Evolutionary conservation across 2,797 vertebrate genomes (phyloP).

Genomic region (Jordanella pulchra): DNA sequence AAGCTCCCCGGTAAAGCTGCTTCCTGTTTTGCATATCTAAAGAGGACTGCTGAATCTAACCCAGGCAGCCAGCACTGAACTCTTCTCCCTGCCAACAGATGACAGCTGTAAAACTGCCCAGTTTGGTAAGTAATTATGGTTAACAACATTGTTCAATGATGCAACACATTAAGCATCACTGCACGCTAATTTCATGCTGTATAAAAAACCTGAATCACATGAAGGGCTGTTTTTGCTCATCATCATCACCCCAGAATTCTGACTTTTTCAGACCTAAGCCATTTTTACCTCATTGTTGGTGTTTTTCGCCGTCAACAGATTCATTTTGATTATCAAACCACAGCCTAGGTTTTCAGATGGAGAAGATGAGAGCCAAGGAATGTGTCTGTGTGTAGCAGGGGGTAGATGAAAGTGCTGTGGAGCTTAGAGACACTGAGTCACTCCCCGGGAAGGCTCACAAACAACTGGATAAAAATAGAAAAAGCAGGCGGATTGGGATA

Average conservation of each 20-base stretch:
- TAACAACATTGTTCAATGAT: constrained; percentile 27
- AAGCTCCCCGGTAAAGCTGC: neutral
- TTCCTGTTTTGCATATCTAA: constrained; percentile 4
- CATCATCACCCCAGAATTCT: neutral
- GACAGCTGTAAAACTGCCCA: constrained; percentile 23
- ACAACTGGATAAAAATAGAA: constrained; percentile 76
- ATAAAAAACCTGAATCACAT: constrained; percentile 4
- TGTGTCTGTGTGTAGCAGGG: constrained; percentile 26
- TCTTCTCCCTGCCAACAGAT: constrained; percentile 6
- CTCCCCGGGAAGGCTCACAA: constrained; percentile 60
- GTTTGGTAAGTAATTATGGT: constrained; percentile 25
- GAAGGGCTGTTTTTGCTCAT: constrained; percentile 6
- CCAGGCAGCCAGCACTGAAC: constrained; percentile 3
- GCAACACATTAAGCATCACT: constrained; percentile 30
- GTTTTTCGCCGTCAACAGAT: constrained; percentile 16
- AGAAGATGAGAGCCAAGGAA: constrained; percentile 22
- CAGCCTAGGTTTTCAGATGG: constrained; percentile 34
- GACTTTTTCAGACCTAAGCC: constrained; percentile 13
- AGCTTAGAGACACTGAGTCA: constrained; percentile 73
- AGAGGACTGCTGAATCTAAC: constrained; percentile 10
- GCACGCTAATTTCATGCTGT: constrained; percentile 43
- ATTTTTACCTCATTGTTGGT: constrained; percentile 4
- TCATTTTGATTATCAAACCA: constrained; percentile 41
- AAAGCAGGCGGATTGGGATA: constrained; percentile 50
- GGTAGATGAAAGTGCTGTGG: constrained; percentile 65